Evolutionary conservation across 37 sponge, comb jelly and placozoan species (phyloP).

Genomic region (Hexactinellida sp.): DNA sequence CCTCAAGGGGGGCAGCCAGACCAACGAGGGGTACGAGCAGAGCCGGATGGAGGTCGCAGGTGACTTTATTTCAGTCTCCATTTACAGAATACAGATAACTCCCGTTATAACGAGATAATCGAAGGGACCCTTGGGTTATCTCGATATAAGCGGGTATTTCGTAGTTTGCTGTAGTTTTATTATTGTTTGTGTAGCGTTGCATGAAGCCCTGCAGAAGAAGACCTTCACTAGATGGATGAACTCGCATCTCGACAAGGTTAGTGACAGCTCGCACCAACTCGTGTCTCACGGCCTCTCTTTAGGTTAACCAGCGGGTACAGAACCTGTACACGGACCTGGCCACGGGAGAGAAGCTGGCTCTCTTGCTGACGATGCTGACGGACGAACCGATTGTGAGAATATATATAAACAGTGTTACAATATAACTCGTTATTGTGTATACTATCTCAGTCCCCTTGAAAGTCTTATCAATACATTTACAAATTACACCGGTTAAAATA

Average conservation of each 20-base stretch:
- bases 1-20: neutral
- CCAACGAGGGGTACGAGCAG: neutral
- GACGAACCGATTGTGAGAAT: constrained; percentile 4
- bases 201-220: neutral
- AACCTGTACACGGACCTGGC: neutral
- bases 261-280: neutral
- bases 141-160: no score
- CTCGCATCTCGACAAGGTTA: neutral
- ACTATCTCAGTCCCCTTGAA: no score
- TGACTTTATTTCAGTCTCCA: neutral
- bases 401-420: neutral
- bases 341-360: neutral
- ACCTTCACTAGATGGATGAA: constrained; percentile 15
- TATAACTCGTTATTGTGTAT: no score
- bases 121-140: no score
- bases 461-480: no score
- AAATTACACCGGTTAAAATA: no score
- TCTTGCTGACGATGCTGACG: neutral
- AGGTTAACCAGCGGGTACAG: neutral
- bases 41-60: constrained; percentile 5
- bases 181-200: neutral
- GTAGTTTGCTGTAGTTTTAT: no score
- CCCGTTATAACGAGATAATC: no score
- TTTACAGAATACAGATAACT: no score
- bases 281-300: neutral